Evolutionary conservation across 1,140 invertebrate species (phyloP), one percentile per base, ranked within the genome.

Genomic region (Propsilocerus akamusi): DNA sequence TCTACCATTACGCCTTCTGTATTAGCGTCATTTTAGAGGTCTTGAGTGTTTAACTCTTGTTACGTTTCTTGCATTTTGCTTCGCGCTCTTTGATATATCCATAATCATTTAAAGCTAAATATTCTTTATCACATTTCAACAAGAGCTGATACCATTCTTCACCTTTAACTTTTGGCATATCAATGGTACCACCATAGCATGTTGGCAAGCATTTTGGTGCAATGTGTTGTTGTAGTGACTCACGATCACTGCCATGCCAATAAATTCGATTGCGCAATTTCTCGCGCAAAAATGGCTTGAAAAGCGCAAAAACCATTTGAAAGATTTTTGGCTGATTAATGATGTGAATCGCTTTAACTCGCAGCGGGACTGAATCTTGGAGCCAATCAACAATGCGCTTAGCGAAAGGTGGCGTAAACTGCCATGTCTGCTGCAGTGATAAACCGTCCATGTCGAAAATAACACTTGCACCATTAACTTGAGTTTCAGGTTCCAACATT

Each of bases 291-390:
- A 93, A 87, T 5, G 85, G 87, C 61, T 90, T 91, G 63, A 91
- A 85, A 10, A 93, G 70, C 8, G 80, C 72, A 63, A 89, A 92
- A 2, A 94, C 78, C 65, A 88, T 78, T 58, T 89, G 87, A 67
- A 92, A 92, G 46, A 92, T 72, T 55, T 80, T 82, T 0, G 88
- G 87, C 63, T 92, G 86, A 63, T 93, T 90, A 3, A 93, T 71
- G 48, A 91, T 79, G 58, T 92, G 87, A 41, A 92, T 74, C 46
- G 80, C 83, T 67, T 93, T 92, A 24, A 93, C 68, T 56, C 88
- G 73, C 4, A 85, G 62, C 0, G 87, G 86, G 48, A 90, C 76
- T 26, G 78, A 76, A 54, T 91, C 86, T 64, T 86, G 85, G 12
- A 88, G 64, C 76, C 80, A 84, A 53, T 86, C 83, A 2, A 88